Evolutionary conservation across 2,888 invertebrate species (phyloP).

Genomic region (Apantesis nais): DNA sequence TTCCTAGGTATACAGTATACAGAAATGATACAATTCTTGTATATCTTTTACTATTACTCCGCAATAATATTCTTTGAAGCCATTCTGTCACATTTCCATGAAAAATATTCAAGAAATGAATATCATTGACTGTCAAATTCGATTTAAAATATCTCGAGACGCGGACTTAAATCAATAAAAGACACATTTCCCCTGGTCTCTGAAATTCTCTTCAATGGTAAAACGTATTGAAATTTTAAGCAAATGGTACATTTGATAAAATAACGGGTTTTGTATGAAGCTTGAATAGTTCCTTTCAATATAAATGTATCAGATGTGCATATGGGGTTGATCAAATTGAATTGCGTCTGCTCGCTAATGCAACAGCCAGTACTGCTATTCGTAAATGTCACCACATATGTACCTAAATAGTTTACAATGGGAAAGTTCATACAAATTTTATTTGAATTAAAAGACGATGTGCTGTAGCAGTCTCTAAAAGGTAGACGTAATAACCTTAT

Average conservation of each 20-base stretch:
- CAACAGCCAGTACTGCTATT: not conserved
- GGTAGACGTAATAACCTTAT: not conserved
- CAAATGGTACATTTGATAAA: conserved; percentile 65
- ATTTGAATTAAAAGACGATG: not conserved
- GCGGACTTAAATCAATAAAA: conserved; percentile 62
- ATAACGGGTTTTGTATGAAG: conserved; percentile 59
- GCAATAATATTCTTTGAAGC: not conserved
- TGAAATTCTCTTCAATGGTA: conserved; percentile 52
- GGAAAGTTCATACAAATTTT: not conserved
- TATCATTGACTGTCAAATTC: conserved; percentile 56
- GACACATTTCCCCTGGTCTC: conserved; percentile 59
- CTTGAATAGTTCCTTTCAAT: conserved; percentile 65
- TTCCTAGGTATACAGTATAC: too few species aligned
- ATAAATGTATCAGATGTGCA: conserved; percentile 58
- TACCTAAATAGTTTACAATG: not conserved
- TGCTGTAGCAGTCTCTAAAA: not conserved
- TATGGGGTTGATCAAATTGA: conserved; percentile 27
- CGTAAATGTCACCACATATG: not conserved
- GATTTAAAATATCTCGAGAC: conserved; percentile 60
- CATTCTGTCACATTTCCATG: conserved; percentile 31
- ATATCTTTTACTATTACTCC: not conserved
- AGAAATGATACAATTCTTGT: not conserved
- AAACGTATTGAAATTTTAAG: conserved; percentile 70
- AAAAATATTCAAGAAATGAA: conserved; percentile 53
- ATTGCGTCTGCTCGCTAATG: conserved; percentile 11